Evolutionary conservation across 1,140 invertebrate species (phyloP).

Genomic region (Euura saliciscinereae): DNA sequence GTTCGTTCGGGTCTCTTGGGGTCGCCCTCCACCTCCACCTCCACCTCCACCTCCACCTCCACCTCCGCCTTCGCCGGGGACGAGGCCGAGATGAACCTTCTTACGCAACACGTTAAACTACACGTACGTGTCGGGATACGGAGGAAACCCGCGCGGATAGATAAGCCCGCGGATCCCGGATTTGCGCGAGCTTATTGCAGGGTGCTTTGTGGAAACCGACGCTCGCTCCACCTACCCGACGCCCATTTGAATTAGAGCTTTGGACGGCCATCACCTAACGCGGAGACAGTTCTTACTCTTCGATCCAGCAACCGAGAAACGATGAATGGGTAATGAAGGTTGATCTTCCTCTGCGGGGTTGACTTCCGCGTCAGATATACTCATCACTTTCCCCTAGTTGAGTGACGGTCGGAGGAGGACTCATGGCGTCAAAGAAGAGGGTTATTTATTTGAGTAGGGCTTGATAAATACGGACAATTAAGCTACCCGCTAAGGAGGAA

Average conservation of each 20-base stretch:
- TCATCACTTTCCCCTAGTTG: slow-evolving; percentile 31
- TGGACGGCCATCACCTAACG: background rate
- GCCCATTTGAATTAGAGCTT: background rate
- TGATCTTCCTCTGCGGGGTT: background rate
- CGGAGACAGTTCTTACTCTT: background rate
- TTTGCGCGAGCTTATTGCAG: slow-evolving; percentile 14
- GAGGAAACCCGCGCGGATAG: background rate
- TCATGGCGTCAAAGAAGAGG: slow-evolving; percentile 40
- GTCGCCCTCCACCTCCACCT: background rate
- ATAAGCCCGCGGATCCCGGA: slow-evolving; percentile 9
- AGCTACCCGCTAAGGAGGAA: slow-evolving; percentile 29
- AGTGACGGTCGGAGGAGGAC: background rate
- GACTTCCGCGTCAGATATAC: slow-evolving; percentile 34
- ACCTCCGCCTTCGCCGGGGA: background rate
- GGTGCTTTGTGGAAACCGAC: slow-evolving; percentile 17
- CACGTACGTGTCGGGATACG: background rate
- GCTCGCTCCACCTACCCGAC: slow-evolving; percentile 1
- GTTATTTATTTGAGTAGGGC: slow-evolving; percentile 50
- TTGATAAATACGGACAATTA: slow-evolving; percentile 56
- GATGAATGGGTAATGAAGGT: background rate
- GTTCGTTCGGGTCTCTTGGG: background rate
- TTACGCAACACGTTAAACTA: background rate
- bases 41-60: background rate
- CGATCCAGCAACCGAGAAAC: background rate
- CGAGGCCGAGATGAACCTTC: background rate